phyloP scores from a whole-genome alignment of 2,113 vertebrate genomes.

The Ammodytes dubius region DNA sequence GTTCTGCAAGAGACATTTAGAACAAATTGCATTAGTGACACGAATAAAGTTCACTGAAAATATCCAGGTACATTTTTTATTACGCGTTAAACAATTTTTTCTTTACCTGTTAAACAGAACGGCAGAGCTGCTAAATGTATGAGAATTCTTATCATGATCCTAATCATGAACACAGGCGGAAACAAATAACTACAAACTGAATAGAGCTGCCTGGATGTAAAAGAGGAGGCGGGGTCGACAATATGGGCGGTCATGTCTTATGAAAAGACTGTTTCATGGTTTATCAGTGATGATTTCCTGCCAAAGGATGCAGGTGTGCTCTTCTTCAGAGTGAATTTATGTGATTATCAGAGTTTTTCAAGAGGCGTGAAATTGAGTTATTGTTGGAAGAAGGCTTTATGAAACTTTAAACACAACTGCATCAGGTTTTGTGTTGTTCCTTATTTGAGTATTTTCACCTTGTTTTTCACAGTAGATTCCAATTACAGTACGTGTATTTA shows the following conservation, averaged over 20 bases:
- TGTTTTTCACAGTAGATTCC: neutral
- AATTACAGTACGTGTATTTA: neutral
- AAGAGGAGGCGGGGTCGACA: slow-evolving; percentile 4
- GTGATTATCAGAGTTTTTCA: slow-evolving; percentile 54
- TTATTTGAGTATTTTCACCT: neutral
- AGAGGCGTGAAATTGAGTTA: slow-evolving; percentile 4
- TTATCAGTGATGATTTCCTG: slow-evolving; percentile 17
- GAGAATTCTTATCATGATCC: slow-evolving; percentile 39
- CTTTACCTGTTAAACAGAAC: slow-evolving; percentile 47
- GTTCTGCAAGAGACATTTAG: slow-evolving; percentile 5
- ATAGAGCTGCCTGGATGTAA: neutral
- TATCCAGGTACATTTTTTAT: neutral
- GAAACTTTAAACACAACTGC: neutral
- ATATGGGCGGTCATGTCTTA: neutral
- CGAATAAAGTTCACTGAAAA: neutral
- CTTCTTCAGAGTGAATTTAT: neutral
- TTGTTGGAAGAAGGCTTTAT: slow-evolving; percentile 11
- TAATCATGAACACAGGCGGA: neutral
- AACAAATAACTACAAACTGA: neutral
- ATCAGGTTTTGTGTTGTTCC: neutral
- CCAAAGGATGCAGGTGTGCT: slow-evolving; percentile 20
- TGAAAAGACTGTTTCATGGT: slow-evolving; percentile 4
- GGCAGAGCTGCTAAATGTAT: slow-evolving; percentile 35
- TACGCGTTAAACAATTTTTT: slow-evolving; percentile 34
- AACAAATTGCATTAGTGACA: neutral